These are phyloP conservation scores for Incurvaria masculella DNA, from an alignment of 2,888 invertebrate species.

Conservation along the genomic window DNA sequence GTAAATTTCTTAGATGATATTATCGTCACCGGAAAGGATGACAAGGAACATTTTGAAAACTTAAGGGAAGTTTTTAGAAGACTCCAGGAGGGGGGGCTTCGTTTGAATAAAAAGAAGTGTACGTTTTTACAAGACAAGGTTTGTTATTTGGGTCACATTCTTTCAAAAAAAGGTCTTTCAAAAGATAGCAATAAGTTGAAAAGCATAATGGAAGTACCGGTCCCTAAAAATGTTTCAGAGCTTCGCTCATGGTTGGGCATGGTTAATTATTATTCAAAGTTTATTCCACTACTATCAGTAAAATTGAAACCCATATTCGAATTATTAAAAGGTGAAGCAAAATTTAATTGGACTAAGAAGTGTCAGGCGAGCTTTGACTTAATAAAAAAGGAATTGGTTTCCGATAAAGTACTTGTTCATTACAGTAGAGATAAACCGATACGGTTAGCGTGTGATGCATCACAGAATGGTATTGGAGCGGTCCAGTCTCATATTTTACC, in stretches of 20 bases:
- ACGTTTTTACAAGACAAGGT: conserved; percentile 18
- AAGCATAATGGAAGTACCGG: conserved; percentile 5
- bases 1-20: conserved; percentile 18
- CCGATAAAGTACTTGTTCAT: conserved; percentile 14
- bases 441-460: conserved; percentile 20
- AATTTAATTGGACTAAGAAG: conserved; percentile 5
- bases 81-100: conserved; percentile 10
- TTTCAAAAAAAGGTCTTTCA: conserved; percentile 16
- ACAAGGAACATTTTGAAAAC: conserved; percentile 8
- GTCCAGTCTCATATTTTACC: conserved; percentile 13
- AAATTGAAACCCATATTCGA: conserved; percentile 8
- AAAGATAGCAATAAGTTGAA: conserved; percentile 8
- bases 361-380: not conserved
- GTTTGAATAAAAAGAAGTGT: conserved; percentile 17
- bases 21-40: conserved; percentile 16
- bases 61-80: conserved; percentile 11
- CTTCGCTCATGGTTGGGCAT: conserved; percentile 7
- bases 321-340: conserved; percentile 1
- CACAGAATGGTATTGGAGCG: conserved; percentile 22
- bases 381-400: conserved; percentile 1
- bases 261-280: conserved; percentile 12
- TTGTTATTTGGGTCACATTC: conserved; percentile 8
- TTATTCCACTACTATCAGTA: conserved; percentile 6
- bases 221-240: not conserved
- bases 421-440: conserved; percentile 16